Evolutionary conservation across 2,888 invertebrate genomes (phyloP), one percentile per base, ranked within the genome.

Genomic region (Brassicogethes aeneus): DNA sequence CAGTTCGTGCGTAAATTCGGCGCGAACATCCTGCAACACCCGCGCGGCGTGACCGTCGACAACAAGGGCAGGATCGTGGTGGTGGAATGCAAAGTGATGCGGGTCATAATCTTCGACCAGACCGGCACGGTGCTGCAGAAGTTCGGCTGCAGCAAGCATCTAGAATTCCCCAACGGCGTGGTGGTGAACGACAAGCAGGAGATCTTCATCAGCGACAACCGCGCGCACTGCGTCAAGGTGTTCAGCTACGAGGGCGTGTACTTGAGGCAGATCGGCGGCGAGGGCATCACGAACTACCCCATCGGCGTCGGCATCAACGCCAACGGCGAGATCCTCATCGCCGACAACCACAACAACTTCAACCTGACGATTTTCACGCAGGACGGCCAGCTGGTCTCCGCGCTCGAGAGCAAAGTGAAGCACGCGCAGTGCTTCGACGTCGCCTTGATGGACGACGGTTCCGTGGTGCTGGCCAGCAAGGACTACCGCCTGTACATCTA

Each of bases 361-460:
- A 99, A 99, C 70, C 73, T 99, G 70, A 97, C 97, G 60, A 94
- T 97, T 70, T 99, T 99, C 76, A 92, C 91, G 33, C 89, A 97
- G 72, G 96, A 97, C 63, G 97, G 97, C 12, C 90, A 91, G 64
- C 74, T 99, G 63, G 91, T 99, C 40, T 95, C 93, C 29, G 97
- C 97, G n/a, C 74, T 97, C 47, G 99, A 99, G 71, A 94, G 93
- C 62, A 97, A 97, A 72, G 96, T 99, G 50, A 99, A 99, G 72
- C 99, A 99, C 69, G 97, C 99, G 40, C 99, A 99, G 70, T 99
- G 99, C 74, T 99, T 97, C 71, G 99, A 99, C 67, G 97, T 99
- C 43, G 94, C 97, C 35, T 79, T 99, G 37, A 95, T 97, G 92
- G 95, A 96, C 63, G 97, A 97, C 65, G 96, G 96, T 30, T 94